Evolutionary conservation across 1,140 invertebrate species (phyloP), one percentile per base, ranked within the genome.

Genomic region (Listronotus bonariensis): DNA sequence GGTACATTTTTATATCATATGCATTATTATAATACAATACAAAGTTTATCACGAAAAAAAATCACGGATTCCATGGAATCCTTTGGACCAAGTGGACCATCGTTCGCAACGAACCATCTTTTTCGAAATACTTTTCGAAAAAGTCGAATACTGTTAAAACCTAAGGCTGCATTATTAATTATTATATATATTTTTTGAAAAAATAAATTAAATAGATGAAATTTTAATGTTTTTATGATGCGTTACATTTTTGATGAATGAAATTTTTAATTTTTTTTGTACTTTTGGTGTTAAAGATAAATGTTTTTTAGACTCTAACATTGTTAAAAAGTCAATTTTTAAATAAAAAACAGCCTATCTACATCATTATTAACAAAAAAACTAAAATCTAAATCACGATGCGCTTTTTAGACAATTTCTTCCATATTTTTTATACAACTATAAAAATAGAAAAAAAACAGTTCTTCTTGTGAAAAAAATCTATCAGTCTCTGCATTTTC

Each of bases 11-110:
- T 38, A 71, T 65, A 69, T 69, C 67, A 63, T 55, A 69, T 65
- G 69, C 65, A 73, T 72, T 72, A 73, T 65, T 71, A 69, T 73
- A 73, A 73, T 70, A 70, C 69, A 62, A 51, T 57, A 57, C 51
- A 59, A 32, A 66, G 45, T 67, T 69, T 71, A 71, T 71, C 68
- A 71, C 70, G 61, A 69, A 56, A 68, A 52, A 65, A 70, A 65
- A 69, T 69, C 68, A 71, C 68, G 60, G 68, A 71, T 58, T 71
- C 61, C 31, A 55, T 63, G 17, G 60, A 60, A 53, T 59, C 53
- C 58, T 63, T 66, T 56, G 41, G 36, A 52, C 52, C 38, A n/a
- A 15, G 8, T 31, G 48, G 41, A 32, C 51, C 51, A 64, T 64
- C 53, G 60, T 65, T 65, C 62, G 62, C 9, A 62, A 54, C 26